These are phyloP conservation scores for Psittacula derbiana DNA, from an alignment of 2,797 vertebrate genomes.

Conservation along the genomic window DNA sequence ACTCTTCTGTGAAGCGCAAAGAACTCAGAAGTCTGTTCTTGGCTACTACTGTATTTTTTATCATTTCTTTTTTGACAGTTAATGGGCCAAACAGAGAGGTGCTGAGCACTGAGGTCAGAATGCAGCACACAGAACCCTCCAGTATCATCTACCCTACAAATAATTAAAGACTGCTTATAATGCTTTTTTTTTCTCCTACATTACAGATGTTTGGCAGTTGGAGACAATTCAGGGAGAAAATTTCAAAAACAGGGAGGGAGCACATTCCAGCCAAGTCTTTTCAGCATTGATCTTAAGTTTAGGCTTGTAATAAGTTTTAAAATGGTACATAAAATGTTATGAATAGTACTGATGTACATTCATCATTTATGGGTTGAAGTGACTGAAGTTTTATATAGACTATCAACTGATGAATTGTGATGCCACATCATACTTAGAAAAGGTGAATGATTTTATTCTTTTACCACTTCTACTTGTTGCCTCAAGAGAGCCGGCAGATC, in stretches of 20 bases:
- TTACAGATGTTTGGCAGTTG: background rate
- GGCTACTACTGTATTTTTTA: background rate
- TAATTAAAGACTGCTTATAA: background rate
- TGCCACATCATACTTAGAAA: background rate
- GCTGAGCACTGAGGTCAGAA: background rate
- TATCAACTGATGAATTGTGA: background rate
- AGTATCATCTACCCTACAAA: background rate
- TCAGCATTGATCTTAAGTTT: background rate
- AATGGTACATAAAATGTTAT: background rate
- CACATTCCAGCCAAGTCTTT: background rate
- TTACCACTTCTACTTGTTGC: background rate
- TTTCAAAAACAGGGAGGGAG: background rate
- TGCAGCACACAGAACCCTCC: background rate
- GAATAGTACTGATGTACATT: background rate
- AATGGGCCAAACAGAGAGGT: background rate
- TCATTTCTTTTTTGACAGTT: background rate
- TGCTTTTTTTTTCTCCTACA: background rate
- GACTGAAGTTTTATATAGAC: background rate
- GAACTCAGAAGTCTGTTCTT: background rate
- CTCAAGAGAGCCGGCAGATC: background rate
- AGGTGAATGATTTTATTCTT: background rate
- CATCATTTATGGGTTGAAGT: background rate
- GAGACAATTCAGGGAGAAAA: background rate
- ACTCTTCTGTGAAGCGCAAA: background rate
- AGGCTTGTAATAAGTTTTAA: background rate